phyloP scores from a whole-genome alignment of 2,888 invertebrate species.

The Drosophila ustulata region DNA sequence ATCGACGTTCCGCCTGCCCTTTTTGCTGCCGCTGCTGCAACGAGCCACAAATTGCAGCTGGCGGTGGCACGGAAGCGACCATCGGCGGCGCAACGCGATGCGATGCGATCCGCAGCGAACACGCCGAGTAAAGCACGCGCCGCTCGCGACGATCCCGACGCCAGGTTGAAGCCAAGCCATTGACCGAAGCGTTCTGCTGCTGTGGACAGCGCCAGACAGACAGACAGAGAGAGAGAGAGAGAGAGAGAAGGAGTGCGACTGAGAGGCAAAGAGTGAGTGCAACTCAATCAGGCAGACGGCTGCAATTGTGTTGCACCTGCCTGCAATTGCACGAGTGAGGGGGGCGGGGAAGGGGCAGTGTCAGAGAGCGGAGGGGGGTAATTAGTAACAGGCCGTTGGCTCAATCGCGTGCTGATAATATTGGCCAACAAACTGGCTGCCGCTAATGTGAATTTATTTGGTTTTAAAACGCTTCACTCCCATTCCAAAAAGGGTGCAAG shows the following conservation, averaged over 20 bases:
- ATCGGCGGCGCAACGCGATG: too few species aligned
- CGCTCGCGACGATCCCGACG: constrained; percentile 62
- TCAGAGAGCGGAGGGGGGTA: constrained; percentile 45
- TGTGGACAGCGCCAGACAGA: constrained; percentile 2
- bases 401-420: constrained; percentile 77
- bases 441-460: constrained; percentile 65
- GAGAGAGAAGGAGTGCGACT: neutral
- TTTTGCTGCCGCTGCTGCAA: constrained; percentile 44
- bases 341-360: constrained; percentile 16
- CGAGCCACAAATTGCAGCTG: constrained; percentile 76
- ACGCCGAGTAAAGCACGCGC: constrained; percentile 71
- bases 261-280: constrained; percentile 22
- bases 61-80: constrained; percentile 65
- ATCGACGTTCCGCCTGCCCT: constrained; percentile 68
- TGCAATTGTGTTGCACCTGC: constrained; percentile 63
- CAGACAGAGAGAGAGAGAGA: neutral
- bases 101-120: constrained; percentile 31
- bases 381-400: constrained; percentile 75
- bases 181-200: constrained; percentile 63
- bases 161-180: constrained; percentile 48
- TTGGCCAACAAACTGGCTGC: constrained; percentile 21
- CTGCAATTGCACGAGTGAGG: constrained; percentile 54
- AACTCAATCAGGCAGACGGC: constrained; percentile 72
- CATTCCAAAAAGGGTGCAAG: constrained; percentile 23
- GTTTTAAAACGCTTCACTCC: constrained; percentile 36